Base-by-base conservation (phyloP, 2,113 vertebrate species). In the Sylvietta virens region DNA sequence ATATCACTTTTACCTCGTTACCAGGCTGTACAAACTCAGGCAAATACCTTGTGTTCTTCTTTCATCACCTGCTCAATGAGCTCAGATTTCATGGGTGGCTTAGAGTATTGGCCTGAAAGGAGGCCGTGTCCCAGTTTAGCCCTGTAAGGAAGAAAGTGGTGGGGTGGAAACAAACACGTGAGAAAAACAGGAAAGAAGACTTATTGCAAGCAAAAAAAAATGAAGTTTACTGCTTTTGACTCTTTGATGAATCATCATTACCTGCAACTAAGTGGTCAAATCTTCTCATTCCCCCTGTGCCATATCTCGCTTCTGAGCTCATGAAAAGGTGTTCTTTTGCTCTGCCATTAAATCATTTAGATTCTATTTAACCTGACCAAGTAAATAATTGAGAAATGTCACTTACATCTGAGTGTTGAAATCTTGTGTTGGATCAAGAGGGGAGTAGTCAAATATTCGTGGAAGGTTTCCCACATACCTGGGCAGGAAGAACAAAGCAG, bases 11-110 rank as follows among this genome's bases (percentile, higher is more conserved):
- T 95, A 96, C 92, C 94, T 97, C 84, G 92, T 96, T 92, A 92
- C 84, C 92, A 96, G 80, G 86, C 85, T 94, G 86, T 33, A 98
- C 96, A 97, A 96, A 97, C 98, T 96, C 95, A 94, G 97, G 97
- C 98, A 98, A 98, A 98, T 99, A 99, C 99, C 99, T 99, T 99
- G 98, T 99, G 96, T 97, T 99, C 99, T 98, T 99, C 99, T 98
- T 99, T 99, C 98, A 99, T 99, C 98, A 99, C 99, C 98, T 99
- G 99, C 98, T 99, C 99, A 96, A 99, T 99, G 97, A 99, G 98
- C 94, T 99, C 99, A 81, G 99, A 99, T 99, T 99, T 99, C 98
- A 98, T 86, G 45, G 99, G 99, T 61, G 99, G 99, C 98, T 99
- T 99, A 92, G 99, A 98, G 97, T 98, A 99, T 70, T 98, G 99